Evolutionary conservation across 1,140 invertebrate species (phyloP).

Genomic region (Drosophila tsacasi): DNA sequence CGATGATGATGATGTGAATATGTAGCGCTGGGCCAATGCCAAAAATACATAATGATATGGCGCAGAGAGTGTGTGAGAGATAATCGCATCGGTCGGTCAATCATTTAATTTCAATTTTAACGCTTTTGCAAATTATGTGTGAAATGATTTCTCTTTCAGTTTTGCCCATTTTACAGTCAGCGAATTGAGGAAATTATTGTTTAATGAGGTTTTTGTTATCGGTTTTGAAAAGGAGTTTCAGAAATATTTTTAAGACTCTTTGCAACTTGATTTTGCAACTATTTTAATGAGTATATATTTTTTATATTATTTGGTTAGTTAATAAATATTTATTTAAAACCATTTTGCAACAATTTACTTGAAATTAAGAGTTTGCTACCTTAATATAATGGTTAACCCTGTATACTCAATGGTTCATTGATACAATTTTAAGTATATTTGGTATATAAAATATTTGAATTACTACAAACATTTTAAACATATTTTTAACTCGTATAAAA

Average conservation of each 20-base stretch:
- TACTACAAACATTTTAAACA: background rate
- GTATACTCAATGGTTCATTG: background rate
- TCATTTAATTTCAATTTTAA: conserved; percentile 53
- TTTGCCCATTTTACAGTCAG: conserved; percentile 10
- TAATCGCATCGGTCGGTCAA: conserved; percentile 29
- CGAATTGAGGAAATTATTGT: conserved; percentile 17
- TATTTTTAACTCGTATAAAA: background rate
- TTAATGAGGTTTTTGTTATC: background rate
- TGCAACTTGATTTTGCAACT: background rate
- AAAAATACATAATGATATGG: background rate
- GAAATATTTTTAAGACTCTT: background rate
- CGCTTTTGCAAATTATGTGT: conserved; percentile 49
- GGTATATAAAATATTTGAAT: no score
- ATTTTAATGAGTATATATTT: background rate
- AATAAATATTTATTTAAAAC: background rate
- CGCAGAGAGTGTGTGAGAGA: background rate
- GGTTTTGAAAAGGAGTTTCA: background rate
- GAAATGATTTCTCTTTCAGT: conserved; percentile 50
- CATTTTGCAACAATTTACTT: background rate
- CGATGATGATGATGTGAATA: conserved; percentile 8
- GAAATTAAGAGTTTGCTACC: no score
- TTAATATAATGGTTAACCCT: background rate
- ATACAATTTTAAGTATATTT: no score
- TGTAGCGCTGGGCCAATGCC: conserved; percentile 35
- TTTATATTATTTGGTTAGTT: background rate